Percentiles rank a stretch among this genome's conserved stretches.
Conservation (phyloP, 2,797 vertebrate genomes). For the Ibycter americanus region DNA sequence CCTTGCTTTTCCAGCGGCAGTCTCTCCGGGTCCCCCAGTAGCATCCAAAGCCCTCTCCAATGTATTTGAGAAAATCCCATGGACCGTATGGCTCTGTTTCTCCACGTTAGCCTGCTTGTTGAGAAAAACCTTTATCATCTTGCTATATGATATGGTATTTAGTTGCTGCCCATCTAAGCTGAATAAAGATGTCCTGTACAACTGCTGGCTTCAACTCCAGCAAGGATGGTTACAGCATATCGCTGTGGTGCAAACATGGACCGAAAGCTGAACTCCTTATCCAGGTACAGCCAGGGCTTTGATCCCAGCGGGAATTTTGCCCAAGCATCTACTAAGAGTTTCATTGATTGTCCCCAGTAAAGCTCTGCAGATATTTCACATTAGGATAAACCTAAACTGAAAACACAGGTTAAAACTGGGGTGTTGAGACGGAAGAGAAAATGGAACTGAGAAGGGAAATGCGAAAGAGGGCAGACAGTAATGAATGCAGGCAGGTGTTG, state of each 20-base stretch:
- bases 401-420: background rate
- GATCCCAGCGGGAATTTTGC: background rate
- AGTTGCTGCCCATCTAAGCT: background rate
- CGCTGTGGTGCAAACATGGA: background rate
- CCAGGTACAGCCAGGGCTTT: background rate
- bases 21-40: background rate
- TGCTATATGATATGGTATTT: background rate
- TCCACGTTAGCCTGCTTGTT: background rate
- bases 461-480: background rate
- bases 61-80: background rate
- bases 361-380: background rate
- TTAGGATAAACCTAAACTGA: background rate
- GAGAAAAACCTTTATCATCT: background rate
- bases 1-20: background rate
- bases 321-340: background rate
- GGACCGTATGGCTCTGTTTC: background rate
- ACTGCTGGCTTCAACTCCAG: background rate
- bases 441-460: background rate
- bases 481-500: conserved; percentile 15
- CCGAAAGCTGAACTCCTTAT: background rate
- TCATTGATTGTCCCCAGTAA: background rate
- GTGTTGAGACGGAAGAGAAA: background rate
- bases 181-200: background rate
- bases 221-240: background rate
- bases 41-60: background rate